A percentile compares a stretch with the other conserved stretches of the same genome.
Evolutionary conservation across 2,113 vertebrate genomes (phyloP).

Genomic region (Centropristis striata): DNA sequence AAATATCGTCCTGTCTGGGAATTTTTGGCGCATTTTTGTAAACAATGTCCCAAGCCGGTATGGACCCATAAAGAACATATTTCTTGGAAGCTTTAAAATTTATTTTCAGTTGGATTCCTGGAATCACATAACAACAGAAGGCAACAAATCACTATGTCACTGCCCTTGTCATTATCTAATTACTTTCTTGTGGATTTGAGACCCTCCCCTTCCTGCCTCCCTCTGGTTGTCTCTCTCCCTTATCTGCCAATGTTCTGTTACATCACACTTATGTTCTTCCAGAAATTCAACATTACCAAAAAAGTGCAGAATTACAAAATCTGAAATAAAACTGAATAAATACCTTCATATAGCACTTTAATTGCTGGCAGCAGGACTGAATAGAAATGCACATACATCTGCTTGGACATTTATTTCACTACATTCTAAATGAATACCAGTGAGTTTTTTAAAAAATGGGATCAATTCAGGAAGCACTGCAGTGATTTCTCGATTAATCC

Average conservation of each 20-base stretch:
- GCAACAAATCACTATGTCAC: slow-evolving; percentile 61
- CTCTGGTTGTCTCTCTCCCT: not conserved
- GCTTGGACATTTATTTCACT: not conserved
- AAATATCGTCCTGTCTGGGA: not conserved
- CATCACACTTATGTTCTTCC: not conserved
- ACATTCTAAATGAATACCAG: not conserved
- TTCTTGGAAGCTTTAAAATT: slow-evolving; percentile 57
- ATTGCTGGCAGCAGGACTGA: slow-evolving; percentile 2
- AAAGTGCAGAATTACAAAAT: not conserved
- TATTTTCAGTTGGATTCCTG: slow-evolving; percentile 54
- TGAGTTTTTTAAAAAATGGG: not conserved
- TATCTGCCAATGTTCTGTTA: not conserved
- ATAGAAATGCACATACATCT: not conserved
- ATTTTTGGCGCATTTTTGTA: slow-evolving; percentile 4
- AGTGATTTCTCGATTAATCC: not conserved
- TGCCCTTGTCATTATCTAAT: slow-evolving; percentile 59
- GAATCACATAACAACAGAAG: slow-evolving; percentile 55
- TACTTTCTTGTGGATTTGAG: slow-evolving; percentile 43
- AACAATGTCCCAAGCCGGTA: not conserved
- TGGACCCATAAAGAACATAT: slow-evolving; percentile 8
- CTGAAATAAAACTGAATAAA: not conserved
- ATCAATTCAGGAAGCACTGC: not conserved
- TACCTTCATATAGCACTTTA: slow-evolving; percentile 12
- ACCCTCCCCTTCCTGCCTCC: not conserved
- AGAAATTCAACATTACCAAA: not conserved